Conservation (phyloP, 2,113 vertebrate species). For the Eidolon helvum region DNA sequence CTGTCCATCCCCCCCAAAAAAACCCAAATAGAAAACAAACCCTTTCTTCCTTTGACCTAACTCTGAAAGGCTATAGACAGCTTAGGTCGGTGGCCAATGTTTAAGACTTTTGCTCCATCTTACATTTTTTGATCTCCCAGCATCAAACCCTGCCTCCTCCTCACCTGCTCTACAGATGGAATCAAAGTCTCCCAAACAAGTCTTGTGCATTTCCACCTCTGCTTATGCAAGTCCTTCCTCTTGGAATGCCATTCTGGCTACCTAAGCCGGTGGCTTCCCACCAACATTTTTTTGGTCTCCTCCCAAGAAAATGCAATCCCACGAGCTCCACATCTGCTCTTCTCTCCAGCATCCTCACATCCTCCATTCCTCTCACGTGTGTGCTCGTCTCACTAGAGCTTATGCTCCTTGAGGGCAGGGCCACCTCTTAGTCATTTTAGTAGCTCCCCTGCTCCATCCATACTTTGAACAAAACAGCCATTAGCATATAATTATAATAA, state of each 20-base stretch:
- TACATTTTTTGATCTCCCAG: not conserved
- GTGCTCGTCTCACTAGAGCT: not conserved
- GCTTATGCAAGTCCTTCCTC: not conserved
- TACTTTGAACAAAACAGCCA: not conserved
- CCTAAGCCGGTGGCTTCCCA: not conserved
- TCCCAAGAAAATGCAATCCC: not conserved
- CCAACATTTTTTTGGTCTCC: not conserved
- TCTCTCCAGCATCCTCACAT: no score
- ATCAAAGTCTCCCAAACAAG: not conserved
- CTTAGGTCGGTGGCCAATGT: not conserved
- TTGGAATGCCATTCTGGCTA: not conserved
- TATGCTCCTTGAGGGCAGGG: not conserved
- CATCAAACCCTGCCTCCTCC: not conserved
- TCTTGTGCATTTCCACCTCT: not conserved
- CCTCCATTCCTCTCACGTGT: not conserved
- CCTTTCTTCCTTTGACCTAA: not conserved
- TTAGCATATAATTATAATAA: not conserved
- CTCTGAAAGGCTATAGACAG: not conserved
- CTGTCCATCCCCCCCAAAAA: not conserved
- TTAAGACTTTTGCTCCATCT: not conserved
- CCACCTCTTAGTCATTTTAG: not conserved
- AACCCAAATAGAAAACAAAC: not conserved
- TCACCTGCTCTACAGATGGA: not conserved
- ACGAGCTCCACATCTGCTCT: rapidly evolving
- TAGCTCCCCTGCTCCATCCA: not conserved